phyloP scores from a whole-genome alignment of 2,888 invertebrate genomes.

The Apeira syringaria region DNA sequence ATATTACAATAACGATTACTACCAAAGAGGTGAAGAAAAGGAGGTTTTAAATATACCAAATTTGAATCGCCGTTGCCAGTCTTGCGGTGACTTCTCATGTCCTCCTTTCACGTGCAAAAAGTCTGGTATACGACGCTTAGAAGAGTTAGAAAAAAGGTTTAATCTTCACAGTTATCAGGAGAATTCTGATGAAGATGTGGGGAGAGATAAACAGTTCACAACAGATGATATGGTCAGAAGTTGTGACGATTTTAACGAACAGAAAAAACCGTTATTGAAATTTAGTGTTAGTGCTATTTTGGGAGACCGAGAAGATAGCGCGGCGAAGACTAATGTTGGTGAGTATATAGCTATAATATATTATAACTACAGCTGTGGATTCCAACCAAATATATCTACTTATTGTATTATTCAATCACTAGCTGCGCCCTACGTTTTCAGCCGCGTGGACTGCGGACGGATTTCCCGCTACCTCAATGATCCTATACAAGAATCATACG shows the following conservation, averaged over 20 bases:
- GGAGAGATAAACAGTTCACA: conserved; percentile 46
- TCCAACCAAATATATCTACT: too few relatives aligned
- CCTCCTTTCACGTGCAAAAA: conserved; percentile 77
- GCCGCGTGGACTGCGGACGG: too few relatives aligned
- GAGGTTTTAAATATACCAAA: conserved; percentile 71
- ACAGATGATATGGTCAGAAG: conserved; percentile 71
- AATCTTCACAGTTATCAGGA: conserved; percentile 66
- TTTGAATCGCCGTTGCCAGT: conserved; percentile 73
- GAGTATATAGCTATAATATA: too few relatives aligned
- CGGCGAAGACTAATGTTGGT: conserved; percentile 63
- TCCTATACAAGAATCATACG: too few relatives aligned
- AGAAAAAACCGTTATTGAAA: conserved; percentile 91
- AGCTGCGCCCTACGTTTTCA: too few relatives aligned
- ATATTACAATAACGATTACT: conserved; percentile 61
- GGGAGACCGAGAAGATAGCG: conserved; percentile 82
- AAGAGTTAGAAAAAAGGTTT: conserved; percentile 73
- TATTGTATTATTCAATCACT: too few relatives aligned
- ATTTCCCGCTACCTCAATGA: too few relatives aligned
- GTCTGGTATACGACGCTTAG: conserved; percentile 66
- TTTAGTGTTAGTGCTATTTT: conserved; percentile 97
- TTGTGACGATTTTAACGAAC: conserved; percentile 68
- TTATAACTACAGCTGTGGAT: too few relatives aligned
- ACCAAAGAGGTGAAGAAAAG: conserved; percentile 57
- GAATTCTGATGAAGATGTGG: conserved; percentile 66
- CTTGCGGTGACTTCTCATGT: conserved; percentile 82